Evolutionary conservation across 2,113 vertebrate genomes (phyloP), one percentile per base, ranked within the genome.

Genomic region (Pelobates fuscus): DNA sequence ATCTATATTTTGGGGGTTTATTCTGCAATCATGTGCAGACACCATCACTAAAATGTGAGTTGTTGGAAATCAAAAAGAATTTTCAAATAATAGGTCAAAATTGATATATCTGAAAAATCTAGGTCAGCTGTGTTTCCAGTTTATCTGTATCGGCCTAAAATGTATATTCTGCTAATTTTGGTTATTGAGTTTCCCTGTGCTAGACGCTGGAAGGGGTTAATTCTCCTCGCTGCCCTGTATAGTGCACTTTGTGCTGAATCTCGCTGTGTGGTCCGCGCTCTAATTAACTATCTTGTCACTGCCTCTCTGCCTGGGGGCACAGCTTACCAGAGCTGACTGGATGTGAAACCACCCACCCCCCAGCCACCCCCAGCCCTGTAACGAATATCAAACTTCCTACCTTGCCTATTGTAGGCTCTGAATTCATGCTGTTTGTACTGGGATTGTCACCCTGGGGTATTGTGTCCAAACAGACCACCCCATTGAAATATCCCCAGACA

Each of bases 281-380:
- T 49, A 58, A 76, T 76, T 75, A 67, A 75, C 54, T 75, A 52
- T 76, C 73, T 76, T 76, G 73, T 76, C 73, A 68, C 65, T 25
- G 25, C 54, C 29, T 62, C 30, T 59, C 72, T 60, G 14, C 54
- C 64, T 49, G 25, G 72, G 27, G 72, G 64, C 25, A 61, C 64
- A 75, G 54, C 63, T 49, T 44, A 8, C 71, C 8, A 41, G 3
- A 26, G 46, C 27, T 18, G 67, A 29, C 30, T 14, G 55, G 1
- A n/a, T 1, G 52, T 8, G 52, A 12, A n/a, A 12, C n/a, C n/a
- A 17, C 11, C 52, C 2, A 23, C 52, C 17, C 37, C 14, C 37
- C 37, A 41, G 7, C 71, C 71, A 12, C 63, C 71, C 71, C 25
- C 52, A 20, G 24, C 52, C n/a, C 71, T 67, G n/a, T n/a, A n/a